Evolutionary conservation across 2,113 vertebrate species (phyloP).

Genomic region (Miniopterus natalensis): DNA sequence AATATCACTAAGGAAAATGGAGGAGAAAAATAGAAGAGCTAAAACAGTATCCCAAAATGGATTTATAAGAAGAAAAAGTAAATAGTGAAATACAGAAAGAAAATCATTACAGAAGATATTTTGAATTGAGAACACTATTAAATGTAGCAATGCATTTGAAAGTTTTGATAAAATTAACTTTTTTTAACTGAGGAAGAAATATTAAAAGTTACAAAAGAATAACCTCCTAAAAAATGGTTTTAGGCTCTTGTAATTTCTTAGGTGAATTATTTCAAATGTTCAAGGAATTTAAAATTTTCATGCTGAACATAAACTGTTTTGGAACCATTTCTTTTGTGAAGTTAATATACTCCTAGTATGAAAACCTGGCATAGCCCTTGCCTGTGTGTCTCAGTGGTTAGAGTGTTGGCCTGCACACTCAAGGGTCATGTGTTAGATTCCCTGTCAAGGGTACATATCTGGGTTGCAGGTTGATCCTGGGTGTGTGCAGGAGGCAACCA

Average conservation of each 20-base stretch:
- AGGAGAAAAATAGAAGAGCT: not conserved
- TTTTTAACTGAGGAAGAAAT: not conserved
- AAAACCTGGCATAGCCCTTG: not conserved
- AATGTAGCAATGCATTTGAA: not conserved
- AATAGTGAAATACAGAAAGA: slow-evolving; percentile 19
- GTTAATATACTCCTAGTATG: not conserved
- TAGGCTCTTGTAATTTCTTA: not conserved
- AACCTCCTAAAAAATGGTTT: not conserved
- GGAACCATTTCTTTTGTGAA: slow-evolving; percentile 16
- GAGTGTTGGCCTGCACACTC: too few relatives aligned
- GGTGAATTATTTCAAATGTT: not conserved
- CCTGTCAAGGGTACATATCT: too few relatives aligned
- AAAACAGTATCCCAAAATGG: not conserved
- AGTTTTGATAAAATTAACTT: not conserved
- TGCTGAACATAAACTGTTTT: slow-evolving; percentile 1
- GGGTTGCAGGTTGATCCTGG: too few relatives aligned
- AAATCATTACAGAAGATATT: not conserved
- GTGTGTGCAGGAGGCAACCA: too few relatives aligned
- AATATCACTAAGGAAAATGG: not conserved
- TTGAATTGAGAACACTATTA: slow-evolving; percentile 16
- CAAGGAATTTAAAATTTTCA: not conserved
- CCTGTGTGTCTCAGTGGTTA: too few relatives aligned
- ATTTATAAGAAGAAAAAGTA: slow-evolving; percentile 45
- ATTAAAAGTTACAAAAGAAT: not conserved
- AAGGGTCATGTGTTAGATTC: too few relatives aligned